Evolutionary conservation across 2,888 invertebrate genomes (phyloP), one percentile per base, ranked within the genome.

Genomic region (Caenorhabditis japonica): DNA sequence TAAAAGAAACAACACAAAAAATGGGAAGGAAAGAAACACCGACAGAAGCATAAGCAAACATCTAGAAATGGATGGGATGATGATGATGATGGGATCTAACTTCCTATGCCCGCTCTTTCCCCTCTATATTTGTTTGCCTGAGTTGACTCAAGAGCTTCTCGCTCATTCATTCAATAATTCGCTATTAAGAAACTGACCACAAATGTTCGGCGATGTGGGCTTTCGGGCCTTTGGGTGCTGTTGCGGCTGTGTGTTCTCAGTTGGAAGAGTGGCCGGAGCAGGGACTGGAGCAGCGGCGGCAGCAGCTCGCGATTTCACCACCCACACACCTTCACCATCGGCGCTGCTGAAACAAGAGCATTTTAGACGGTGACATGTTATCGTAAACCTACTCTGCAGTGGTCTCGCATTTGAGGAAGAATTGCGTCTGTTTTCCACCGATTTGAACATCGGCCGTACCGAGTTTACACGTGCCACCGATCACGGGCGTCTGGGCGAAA

Each of bases 381-480:
- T n/a, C 10, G 12, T 7, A 30, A 30, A 30, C 30, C 10, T 52
- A 85, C 83, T 85, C 86, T 25, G 81, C 77, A 38, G 79, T 79
- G 8, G 82, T 71, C 64, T 86, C 86, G 68, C 86, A 86, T 49
- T 84, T 84, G 43, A 86, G 72, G 80, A 83, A 86, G 61, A 86
- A 86, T 68, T 86, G 85, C 23, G 86, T 86, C 71, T 87, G 84
- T 60, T 86, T 86, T 47, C 86, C 86, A 38, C 86, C 86, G 58
- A 86, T 86, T 49, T 86, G 83, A 5, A 86, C 85, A 75, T 86
- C 86, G 17, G 82, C 79, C 15, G 84, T 80, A 15, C 84, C 84
- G 17, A 84, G 75, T 60, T 83, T 83, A 71, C 86, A 86, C n/a
- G 79, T 66, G 44, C 86, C 86, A n/a, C 86, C 86, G 58, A 86